These are phyloP conservation scores for Gobiocypris rarus DNA, from an alignment of 2,113 vertebrate genomes.

Conservation along the genomic window DNA sequence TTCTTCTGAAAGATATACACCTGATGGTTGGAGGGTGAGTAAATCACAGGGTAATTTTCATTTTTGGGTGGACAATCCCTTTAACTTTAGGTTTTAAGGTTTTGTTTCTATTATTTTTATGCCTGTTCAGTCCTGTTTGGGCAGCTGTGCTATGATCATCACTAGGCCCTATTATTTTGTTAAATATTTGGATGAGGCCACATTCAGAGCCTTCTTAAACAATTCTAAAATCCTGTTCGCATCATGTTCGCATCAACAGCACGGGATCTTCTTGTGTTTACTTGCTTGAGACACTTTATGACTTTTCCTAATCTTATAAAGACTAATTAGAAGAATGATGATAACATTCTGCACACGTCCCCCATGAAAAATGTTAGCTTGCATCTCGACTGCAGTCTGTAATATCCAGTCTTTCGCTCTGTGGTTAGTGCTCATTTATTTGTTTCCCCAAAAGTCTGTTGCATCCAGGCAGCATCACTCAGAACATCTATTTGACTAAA, in stretches of 20 bases:
- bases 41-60: no score
- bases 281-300: neutral
- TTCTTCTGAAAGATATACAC: no score
- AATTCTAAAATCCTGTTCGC: neutral
- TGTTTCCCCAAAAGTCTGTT: conserved; percentile 1
- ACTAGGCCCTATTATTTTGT: neutral
- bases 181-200: neutral
- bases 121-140: neutral
- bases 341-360: neutral
- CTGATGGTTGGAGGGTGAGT: no score
- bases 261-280: no score
- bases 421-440: neutral
- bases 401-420: neutral
- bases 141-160: neutral
- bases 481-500: conserved; percentile 11
- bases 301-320: neutral
- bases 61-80: no score
- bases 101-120: no score
- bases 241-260: neutral
- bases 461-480: neutral
- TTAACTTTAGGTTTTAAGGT: no score
- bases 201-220: neutral
- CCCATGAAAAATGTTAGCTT: neutral
- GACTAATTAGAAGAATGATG: neutral
- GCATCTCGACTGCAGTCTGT: neutral